Evolutionary conservation across 2,888 invertebrate genomes (phyloP), one percentile per base, ranked within the genome.

Genomic region (Apamea monoglypha): DNA sequence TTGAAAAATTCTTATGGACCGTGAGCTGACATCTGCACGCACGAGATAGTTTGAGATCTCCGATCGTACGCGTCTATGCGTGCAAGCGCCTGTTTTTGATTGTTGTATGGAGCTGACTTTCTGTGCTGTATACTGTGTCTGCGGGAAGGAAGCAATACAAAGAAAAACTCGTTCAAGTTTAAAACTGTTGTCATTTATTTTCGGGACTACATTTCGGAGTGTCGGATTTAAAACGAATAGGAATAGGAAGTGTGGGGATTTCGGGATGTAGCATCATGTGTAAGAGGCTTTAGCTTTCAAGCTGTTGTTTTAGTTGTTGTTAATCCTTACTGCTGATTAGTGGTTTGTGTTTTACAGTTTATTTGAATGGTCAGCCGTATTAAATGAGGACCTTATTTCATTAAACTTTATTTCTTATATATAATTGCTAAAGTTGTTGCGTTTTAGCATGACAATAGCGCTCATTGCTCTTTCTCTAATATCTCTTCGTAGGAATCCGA

Each of bases 171-270:
- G 75, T 69, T 78, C 59, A 76, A 82, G 81, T 90, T 87, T 80
- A 90, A 89, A 89, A 86, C 81, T 83, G 83, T 78, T 80, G 85
- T 87, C 88, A 90, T 90, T 90, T 90, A 90, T 90, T 81, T 80
- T 72, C 40, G 72, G 68, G 73, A 88, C 84, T 88, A 82, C 81
- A 81, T 87, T 81, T 79, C 53, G 69, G 70, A 76, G 71, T 77
- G 81, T 84, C 61, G 86, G 87, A 78, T 85, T 89, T 80, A 80
- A 85, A 86, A 56, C 63, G 76, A 87, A 81, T 82, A 72, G 29
- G 53, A 75, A 66, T 84, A n/a, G 70, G 69, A 63, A 66, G 50
- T 69, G 81, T 53, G 4, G 7, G 69, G 76, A 76, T 77, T 87
- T 87, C 1, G 63, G 66, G 36, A 74, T 71, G 69, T 36, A 40